Conservation (phyloP, 2,797 vertebrate genomes). For the Galagoides demidoff region DNA sequence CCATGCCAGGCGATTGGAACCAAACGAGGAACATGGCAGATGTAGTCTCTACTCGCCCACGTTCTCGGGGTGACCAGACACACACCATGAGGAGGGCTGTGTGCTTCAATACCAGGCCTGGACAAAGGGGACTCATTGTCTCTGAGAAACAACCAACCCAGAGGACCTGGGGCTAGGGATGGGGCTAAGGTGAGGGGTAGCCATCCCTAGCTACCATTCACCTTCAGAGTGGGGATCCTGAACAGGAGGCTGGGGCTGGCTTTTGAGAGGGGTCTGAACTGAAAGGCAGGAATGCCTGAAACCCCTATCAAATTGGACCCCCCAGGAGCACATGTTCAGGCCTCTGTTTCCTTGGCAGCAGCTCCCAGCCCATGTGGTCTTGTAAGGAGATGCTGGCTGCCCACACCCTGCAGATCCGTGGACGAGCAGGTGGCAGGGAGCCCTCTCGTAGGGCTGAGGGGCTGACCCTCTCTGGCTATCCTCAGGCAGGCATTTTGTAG, state of each 20-base stretch:
- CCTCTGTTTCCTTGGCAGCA: neutral
- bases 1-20: neutral
- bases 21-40: accelerated
- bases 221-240: neutral
- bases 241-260: neutral
- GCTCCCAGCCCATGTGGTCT: neutral
- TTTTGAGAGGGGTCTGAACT: neutral
- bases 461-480: neutral
- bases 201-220: neutral
- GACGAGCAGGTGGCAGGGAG: neutral
- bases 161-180: neutral
- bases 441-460: accelerated
- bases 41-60: neutral
- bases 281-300: neutral
- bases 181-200: too few species aligned
- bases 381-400: neutral
- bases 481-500: neutral
- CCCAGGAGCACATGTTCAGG: neutral
- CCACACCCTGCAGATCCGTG: neutral
- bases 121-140: neutral
- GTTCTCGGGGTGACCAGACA: neutral
- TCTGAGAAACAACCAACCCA: neutral
- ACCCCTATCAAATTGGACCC: too few species aligned
- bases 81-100: neutral
- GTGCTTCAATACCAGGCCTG: accelerated